Evolutionary conservation across 2,888 invertebrate species (phyloP).

Genomic region (Eristalis tenax): DNA sequence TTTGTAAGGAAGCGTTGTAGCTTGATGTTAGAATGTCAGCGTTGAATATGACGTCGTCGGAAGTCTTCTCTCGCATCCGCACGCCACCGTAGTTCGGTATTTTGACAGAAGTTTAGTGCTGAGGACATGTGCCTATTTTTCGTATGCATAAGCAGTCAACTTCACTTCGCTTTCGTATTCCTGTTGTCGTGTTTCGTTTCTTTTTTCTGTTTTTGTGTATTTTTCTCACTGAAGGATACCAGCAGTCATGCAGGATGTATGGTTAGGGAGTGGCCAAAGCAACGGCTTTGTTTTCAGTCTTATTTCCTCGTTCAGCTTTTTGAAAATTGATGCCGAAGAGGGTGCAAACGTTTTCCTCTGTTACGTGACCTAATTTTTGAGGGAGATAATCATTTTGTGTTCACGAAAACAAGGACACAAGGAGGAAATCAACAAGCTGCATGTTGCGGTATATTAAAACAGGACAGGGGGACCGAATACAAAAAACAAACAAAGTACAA

Average conservation of each 20-base stretch:
- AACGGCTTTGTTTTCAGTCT: constrained; percentile 14
- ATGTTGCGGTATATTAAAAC: constrained; percentile 30
- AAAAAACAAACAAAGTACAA: not conserved
- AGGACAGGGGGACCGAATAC: not conserved
- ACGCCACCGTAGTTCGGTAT: constrained; percentile 42
- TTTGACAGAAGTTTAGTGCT: constrained; percentile 65
- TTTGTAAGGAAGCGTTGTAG: constrained; percentile 68
- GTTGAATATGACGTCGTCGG: constrained; percentile 50
- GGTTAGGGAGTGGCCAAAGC: constrained; percentile 28
- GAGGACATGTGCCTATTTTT: constrained; percentile 47
- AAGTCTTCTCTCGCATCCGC: not conserved
- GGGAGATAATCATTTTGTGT: constrained; percentile 56
- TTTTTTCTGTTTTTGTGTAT: constrained; percentile 16
- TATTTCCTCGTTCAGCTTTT: constrained; percentile 1
- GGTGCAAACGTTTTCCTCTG: constrained; percentile 51
- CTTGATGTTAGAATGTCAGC: constrained; percentile 59
- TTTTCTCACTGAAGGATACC: constrained; percentile 30
- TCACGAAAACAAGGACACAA: constrained; percentile 46
- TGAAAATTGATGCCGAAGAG: constrained; percentile 55
- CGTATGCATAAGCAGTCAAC: constrained; percentile 57
- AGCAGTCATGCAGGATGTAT: constrained; percentile 43
- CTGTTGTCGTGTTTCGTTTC: constrained; percentile 8
- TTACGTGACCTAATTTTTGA: constrained; percentile 66
- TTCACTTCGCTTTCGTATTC: constrained; percentile 27
- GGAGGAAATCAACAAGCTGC: constrained; percentile 65